phyloP scores from a whole-genome alignment of 2,113 vertebrate species.

The Microtus ochrogaster region DNA sequence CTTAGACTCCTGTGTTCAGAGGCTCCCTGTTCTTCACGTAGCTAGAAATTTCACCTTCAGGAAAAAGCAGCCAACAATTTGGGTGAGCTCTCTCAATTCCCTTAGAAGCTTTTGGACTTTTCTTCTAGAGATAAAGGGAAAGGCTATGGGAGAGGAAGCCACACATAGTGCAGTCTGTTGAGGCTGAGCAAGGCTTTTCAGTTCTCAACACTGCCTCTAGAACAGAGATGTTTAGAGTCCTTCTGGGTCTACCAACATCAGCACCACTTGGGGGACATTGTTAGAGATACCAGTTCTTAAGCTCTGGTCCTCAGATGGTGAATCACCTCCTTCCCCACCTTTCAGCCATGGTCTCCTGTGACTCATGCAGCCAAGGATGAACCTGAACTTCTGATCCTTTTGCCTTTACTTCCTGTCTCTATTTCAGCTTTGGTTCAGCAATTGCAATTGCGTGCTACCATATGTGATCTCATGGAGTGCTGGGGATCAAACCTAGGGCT shows the following conservation, averaged over 20 bases:
- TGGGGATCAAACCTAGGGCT: not conserved
- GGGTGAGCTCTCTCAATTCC: not conserved
- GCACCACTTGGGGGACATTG: not conserved
- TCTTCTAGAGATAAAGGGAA: not conserved
- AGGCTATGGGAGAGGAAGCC: not conserved
- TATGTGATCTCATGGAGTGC: not conserved
- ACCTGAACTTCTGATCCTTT: not conserved
- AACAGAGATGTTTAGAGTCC: not conserved
- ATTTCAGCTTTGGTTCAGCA: not conserved
- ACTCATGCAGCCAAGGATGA: not conserved
- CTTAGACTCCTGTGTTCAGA: not conserved
- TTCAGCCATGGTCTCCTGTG: not conserved
- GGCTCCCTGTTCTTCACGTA: not conserved
- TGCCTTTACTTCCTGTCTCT: not conserved
- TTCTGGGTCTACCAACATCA: not conserved
- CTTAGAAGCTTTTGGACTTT: not conserved
- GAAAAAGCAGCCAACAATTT: not conserved
- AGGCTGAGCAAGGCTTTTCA: not conserved
- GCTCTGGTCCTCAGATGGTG: not conserved
- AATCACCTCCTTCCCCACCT: not conserved
- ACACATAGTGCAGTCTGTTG: not conserved
- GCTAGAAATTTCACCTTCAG: constrained; percentile 36
- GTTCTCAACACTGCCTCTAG: not conserved
- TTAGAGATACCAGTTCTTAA: not conserved
- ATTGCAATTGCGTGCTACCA: not conserved